Percentiles rank a stretch among this genome's conserved stretches.
Evolutionary conservation across 2,113 vertebrate genomes (phyloP).

Genomic region (Mystacornis crossleyi): DNA sequence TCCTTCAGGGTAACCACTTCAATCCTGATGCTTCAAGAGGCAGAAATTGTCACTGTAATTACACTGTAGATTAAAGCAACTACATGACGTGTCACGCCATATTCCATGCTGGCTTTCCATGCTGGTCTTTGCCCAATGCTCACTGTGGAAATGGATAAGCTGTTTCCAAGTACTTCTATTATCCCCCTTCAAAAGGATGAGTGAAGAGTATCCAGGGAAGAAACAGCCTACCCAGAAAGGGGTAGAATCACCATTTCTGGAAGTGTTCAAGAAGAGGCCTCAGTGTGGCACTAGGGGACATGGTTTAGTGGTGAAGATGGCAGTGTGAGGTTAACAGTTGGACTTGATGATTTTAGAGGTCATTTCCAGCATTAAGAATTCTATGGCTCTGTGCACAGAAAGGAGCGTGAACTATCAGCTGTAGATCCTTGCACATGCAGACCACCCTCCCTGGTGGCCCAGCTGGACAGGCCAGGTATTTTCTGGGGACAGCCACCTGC

Average conservation of each 20-base stretch:
- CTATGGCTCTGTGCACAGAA: neutral
- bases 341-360: neutral
- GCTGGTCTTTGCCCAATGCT: neutral
- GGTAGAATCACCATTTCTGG: neutral
- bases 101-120: neutral
- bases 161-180: neutral
- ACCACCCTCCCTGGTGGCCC: neutral
- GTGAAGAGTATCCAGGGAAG: neutral
- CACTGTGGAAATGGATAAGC: neutral
- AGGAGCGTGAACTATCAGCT: neutral
- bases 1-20: conserved; percentile 4
- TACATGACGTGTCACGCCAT: neutral
- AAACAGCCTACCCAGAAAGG: neutral
- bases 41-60: conserved; percentile 34
- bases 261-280: neutral
- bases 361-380: neutral
- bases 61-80: neutral
- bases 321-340: neutral
- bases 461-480: neutral
- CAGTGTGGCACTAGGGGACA: neutral
- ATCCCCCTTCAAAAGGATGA: neutral
- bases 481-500: neutral
- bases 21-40: conserved; percentile 20
- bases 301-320: neutral
- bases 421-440: neutral